Evolutionary conservation across 1,140 invertebrate species (phyloP).

Genomic region (Bombus huntii): DNA sequence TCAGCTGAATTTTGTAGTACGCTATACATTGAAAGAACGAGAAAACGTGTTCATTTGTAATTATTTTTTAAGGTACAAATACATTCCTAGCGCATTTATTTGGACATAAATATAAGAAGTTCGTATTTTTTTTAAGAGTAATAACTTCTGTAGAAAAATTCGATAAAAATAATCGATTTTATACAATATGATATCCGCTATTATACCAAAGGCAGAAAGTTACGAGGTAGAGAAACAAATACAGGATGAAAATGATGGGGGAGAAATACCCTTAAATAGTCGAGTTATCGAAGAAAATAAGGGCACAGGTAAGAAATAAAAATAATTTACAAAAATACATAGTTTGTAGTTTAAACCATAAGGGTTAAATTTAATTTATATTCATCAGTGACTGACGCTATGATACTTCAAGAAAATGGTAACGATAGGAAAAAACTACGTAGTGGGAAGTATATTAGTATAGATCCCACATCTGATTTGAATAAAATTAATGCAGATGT

Average conservation of each 20-base stretch:
- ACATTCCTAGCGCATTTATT: conserved; percentile 13
- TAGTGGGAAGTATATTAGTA: conserved; percentile 25
- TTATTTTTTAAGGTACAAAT: conserved; percentile 13
- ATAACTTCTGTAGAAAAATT: background rate
- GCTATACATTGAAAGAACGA: background rate
- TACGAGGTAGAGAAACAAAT: conserved; percentile 20
- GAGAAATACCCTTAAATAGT: conserved; percentile 7
- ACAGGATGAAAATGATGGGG: conserved; percentile 4
- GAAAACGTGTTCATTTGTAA: conserved; percentile 23
- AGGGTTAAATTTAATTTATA: conserved; percentile 1
- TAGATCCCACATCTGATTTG: background rate
- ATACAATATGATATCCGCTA: conserved; percentile 39
- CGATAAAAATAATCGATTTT: background rate
- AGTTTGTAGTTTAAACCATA: background rate
- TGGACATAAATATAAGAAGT: background rate
- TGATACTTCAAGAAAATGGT: background rate
- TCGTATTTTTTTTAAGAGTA: background rate
- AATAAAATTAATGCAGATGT: conserved; percentile 1
- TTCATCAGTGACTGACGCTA: background rate
- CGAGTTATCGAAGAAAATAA: background rate
- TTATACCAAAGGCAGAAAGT: conserved; percentile 4
- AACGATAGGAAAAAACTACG: conserved; percentile 35
- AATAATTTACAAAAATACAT: background rate
- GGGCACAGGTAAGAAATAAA: background rate
- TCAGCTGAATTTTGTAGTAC: background rate